A percentile compares a stretch with the other conserved stretches of the same genome.
Conservation (phyloP, 37 sponge, comb jelly and placozoan genomes). For the Geodia barretti region DNA sequence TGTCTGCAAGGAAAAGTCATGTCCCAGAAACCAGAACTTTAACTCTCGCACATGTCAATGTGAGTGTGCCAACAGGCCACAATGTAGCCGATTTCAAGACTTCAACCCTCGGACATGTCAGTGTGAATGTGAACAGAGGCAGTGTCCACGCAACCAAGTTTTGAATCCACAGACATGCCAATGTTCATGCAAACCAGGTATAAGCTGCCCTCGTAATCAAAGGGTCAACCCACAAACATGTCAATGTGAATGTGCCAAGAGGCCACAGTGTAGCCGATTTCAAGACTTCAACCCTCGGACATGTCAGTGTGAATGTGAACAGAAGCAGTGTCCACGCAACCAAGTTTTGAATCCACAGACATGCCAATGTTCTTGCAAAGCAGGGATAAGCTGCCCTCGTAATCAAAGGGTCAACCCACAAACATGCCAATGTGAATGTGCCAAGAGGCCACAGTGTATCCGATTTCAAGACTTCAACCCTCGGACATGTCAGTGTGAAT, state of each 20-base stretch:
- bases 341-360: neutral
- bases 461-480: too few relatives aligned
- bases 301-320: neutral
- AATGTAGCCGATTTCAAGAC: too few relatives aligned
- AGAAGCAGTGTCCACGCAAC: neutral
- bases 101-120: slow-evolving; percentile 7
- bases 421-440: too few relatives aligned
- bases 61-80: too few relatives aligned
- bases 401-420: too few relatives aligned
- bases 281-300: neutral
- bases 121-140: slow-evolving; percentile 5
- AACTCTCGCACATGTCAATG: slow-evolving; percentile 28
- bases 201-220: neutral
- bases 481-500: neutral
- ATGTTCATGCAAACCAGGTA: neutral
- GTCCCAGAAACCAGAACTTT: slow-evolving; percentile 5
- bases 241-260: neutral
- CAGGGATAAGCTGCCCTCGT: neutral
- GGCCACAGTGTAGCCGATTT: neutral
- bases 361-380: neutral
- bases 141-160: neutral
- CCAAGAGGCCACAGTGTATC: too few relatives aligned
- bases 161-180: neutral
- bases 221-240: neutral
- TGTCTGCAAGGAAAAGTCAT: neutral